A percentile compares a stretch with the other conserved stretches of the same genome.
These are phyloP conservation scores for Montipora capricornis DNA, from an alignment of 64 coral and sea anemone genomes.

Conservation along the genomic window DNA sequence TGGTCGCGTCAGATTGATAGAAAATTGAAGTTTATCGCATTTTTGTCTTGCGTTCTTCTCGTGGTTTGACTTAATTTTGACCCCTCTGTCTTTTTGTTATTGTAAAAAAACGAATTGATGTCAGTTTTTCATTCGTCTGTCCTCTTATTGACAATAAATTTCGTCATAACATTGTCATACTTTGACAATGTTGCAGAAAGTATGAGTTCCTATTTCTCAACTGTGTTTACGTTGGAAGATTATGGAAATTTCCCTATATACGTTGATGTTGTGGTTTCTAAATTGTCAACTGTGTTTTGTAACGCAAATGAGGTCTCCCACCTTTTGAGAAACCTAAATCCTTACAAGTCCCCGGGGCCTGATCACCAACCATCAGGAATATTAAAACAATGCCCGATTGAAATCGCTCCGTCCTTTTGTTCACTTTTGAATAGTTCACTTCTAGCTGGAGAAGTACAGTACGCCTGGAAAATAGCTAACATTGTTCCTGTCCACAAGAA, in stretches of 20 bases:
- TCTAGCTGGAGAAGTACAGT: too few species aligned
- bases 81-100: too few species aligned
- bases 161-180: too few species aligned
- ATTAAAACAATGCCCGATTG: not conserved
- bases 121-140: too few species aligned
- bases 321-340: not conserved
- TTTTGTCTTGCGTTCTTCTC: too few species aligned
- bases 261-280: not conserved
- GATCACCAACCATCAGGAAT: not conserved
- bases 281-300: not conserved
- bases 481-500: too few species aligned
- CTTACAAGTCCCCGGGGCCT: not conserved
- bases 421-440: not conserved
- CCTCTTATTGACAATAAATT: too few species aligned
- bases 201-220: not conserved
- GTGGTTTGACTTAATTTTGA: too few species aligned
- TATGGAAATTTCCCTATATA: not conserved
- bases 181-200: not conserved
- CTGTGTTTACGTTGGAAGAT: not conserved
- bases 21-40: too few species aligned
- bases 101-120: too few species aligned
- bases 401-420: not conserved
- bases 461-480: too few species aligned
- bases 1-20: too few species aligned
- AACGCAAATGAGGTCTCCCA: not conserved